Base-by-base conservation (phyloP, 2,113 vertebrate genomes). In the Xyliphius kryptos region DNA sequence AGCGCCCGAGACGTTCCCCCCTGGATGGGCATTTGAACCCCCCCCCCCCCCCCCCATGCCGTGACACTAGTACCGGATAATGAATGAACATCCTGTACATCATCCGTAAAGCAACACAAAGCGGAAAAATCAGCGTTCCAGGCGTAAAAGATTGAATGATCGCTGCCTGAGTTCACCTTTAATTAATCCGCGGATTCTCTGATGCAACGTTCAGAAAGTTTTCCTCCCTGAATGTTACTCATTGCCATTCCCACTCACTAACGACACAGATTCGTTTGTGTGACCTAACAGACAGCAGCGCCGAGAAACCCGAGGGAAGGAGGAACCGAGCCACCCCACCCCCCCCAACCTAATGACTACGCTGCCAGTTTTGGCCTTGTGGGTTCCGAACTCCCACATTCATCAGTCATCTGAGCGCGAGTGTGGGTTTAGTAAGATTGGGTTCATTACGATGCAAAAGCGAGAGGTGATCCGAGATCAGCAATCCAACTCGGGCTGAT, bases 381-480 rank as follows among this genome's bases (percentile, higher is more conserved):
- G 40, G 9, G 40, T 9, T 41, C 40, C 13, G 13, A 11, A 41
- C 40, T 41, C 43, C 43, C 43, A 46, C 14, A n/a, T 46, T 46
- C n/a, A 46, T 46, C 43, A n/a, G n/a, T 59, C 41, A 46, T 36
- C 3, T 59, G 8, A 32, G n/a, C 15, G 41, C 14, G 16, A 47
- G 43, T 47, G n/a, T n/a, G 5, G 56, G 5, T 21, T 26, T 21
- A 44, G 56, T 15, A n/a, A 1, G n/a, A 32, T n/a, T 21, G 6
- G 19, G 13, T 19, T 13, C 32, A 56, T 54, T 36, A 43, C 20
- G 12, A 59, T 43, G 47, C 37, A 51, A 50, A 40, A 36, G n/a
- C 13, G 43, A 46, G 14, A 46, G 14, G 14, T 41, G 40, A 41
- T 41, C 40, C 13, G 26, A 32, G 26, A 32, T 32, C 26, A 32